These are phyloP conservation scores for Glareola pratincola DNA, from an alignment of 2,113 vertebrate species.

Conservation along the genomic window DNA sequence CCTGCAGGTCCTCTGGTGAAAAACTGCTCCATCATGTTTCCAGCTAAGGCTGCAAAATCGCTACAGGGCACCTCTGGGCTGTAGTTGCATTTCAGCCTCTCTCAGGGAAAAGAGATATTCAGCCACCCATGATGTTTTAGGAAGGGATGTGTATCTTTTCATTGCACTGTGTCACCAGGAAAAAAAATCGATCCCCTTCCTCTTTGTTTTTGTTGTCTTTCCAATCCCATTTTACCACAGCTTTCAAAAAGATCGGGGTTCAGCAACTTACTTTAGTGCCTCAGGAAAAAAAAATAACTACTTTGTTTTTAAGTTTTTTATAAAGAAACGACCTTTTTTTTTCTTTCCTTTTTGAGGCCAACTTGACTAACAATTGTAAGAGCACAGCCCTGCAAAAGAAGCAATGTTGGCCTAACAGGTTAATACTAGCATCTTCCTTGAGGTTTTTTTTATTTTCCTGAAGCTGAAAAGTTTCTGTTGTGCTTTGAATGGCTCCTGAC, in stretches of 20 bases:
- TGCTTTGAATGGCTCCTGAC: not conserved
- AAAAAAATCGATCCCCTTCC: not conserved
- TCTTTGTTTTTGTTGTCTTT: not conserved
- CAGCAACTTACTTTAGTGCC: not conserved
- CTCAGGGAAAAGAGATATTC: not conserved
- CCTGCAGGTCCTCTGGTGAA: not conserved
- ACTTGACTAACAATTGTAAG: not conserved
- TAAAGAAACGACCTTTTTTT: not conserved
- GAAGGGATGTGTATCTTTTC: not conserved
- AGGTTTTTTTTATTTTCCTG: not conserved
- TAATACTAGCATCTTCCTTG: not conserved
- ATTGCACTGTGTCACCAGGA: not conserved
- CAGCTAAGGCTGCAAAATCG: not conserved
- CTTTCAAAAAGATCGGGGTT: not conserved
- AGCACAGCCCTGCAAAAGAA: not conserved
- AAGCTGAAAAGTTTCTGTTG: conserved; percentile 50
- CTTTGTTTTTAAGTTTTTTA: no score
- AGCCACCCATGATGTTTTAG: not conserved
- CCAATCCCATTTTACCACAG: not conserved
- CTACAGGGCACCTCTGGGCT: accelerated
- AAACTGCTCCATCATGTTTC: not conserved
- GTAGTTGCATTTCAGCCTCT: accelerated
- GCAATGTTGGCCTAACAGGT: not conserved
- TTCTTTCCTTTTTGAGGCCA: not conserved
- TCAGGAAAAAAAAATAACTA: not conserved